Evolutionary conservation across 2,113 vertebrate genomes (phyloP).

Genomic region (Cygnus atratus): DNA sequence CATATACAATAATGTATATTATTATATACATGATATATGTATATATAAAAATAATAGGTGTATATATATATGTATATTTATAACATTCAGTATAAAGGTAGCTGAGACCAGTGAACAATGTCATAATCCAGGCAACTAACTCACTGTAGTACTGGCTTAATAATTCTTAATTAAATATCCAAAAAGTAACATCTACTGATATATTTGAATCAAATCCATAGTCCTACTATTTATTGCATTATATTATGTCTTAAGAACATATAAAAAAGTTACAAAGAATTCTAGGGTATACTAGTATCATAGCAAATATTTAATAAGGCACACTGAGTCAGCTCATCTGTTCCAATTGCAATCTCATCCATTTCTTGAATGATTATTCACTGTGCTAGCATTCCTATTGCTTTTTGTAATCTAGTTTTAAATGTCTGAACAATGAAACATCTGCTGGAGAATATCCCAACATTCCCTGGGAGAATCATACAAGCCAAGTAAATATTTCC

Average conservation of each 20-base stretch:
- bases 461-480: neutral
- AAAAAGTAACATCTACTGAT: neutral
- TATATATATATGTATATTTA: neutral
- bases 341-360: neutral
- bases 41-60: too few relatives aligned
- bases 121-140: neutral
- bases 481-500: neutral
- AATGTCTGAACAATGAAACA: slow-evolving; percentile 7
- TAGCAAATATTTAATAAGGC: slow-evolving; percentile 7
- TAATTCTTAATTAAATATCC: neutral
- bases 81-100: neutral
- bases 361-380: neutral
- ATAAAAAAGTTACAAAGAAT: neutral
- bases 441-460: slow-evolving; percentile 9
- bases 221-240: neutral
- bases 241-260: neutral
- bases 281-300: neutral
- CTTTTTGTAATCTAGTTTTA: slow-evolving; percentile 26
- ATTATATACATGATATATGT: neutral
- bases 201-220: neutral
- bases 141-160: neutral
- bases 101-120: neutral
- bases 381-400: neutral
- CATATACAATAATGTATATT: too few relatives aligned
- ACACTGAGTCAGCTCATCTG: neutral